Evolutionary conservation across 1,140 invertebrate genomes (phyloP).

Genomic region (Ctenoplectra terminalis): DNA sequence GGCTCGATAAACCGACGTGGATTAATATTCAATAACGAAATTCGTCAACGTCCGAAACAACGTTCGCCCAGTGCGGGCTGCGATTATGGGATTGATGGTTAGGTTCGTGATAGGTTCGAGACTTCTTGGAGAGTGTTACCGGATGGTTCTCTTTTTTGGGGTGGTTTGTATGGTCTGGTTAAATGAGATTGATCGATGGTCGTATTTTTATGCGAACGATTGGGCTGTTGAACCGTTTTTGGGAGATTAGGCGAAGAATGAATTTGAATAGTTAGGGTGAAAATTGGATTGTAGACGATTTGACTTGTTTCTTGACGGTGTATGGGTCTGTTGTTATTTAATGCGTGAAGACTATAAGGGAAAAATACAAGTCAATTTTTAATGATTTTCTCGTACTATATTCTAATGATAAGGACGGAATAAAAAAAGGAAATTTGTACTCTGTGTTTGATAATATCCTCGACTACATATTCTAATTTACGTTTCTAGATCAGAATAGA

Average conservation of each 20-base stretch:
- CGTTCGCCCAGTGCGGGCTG: background rate
- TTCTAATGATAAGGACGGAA: background rate
- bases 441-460: too few relatives aligned
- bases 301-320: too few relatives aligned
- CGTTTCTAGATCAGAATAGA: background rate
- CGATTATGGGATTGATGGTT: background rate
- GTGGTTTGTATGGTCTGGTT: background rate
- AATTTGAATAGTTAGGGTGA: background rate
- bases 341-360: too few relatives aligned
- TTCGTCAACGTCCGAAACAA: slow-evolving; percentile 64
- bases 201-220: background rate
- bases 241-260: background rate
- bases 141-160: background rate
- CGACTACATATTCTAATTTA: too few relatives aligned
- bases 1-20: slow-evolving; percentile 43
- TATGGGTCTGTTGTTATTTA: too few relatives aligned
- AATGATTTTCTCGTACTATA: background rate
- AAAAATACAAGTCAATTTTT: too few relatives aligned
- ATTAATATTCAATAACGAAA: slow-evolving; percentile 70
- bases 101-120: background rate
- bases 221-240: background rate
- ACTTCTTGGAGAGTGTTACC: background rate
- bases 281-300: too few relatives aligned
- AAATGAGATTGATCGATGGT: background rate
- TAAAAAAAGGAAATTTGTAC: background rate